These are phyloP conservation scores for Eptatretus atami DNA, from an alignment of 2,797 vertebrate species.

Conservation along the genomic window DNA sequence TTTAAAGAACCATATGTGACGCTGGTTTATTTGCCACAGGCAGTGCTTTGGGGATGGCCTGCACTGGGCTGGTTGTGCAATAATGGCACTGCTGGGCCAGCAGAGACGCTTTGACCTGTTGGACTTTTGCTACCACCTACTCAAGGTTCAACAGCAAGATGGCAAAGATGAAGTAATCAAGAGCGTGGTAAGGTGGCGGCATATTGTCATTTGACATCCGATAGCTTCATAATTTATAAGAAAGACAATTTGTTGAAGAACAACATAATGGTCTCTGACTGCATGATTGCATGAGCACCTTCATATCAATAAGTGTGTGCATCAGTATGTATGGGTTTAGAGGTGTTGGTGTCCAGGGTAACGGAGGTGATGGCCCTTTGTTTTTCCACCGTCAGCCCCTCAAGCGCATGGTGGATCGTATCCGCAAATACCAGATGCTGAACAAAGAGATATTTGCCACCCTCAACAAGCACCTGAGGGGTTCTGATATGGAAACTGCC, in stretches of 20 bases:
- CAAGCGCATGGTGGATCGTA: conserved; percentile 95
- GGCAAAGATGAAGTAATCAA: conserved; percentile 93
- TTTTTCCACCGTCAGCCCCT: conserved; percentile 24
- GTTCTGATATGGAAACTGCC: conserved; percentile 63
- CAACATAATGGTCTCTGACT: too few species aligned
- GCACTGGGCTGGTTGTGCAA: conserved; percentile 95
- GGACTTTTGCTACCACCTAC: conserved; percentile 88
- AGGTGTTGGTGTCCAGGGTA: too few species aligned
- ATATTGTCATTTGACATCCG: too few species aligned
- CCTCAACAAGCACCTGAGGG: conserved; percentile 82
- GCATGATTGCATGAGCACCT: too few species aligned
- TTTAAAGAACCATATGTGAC: neutral
- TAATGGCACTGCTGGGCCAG: conserved; percentile 66
- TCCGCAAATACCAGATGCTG: conserved; percentile 74
- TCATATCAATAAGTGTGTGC: too few species aligned
- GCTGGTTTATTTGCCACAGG: conserved; percentile 16
- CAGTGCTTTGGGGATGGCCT: conserved; percentile 88
- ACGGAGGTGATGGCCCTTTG: neutral
- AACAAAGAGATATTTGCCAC: conserved; percentile 82
- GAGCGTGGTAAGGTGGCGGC: conserved; percentile 44
- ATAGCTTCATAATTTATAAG: too few species aligned
- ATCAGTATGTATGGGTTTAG: too few species aligned
- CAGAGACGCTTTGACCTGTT: conserved; percentile 70
- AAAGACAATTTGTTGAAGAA: too few species aligned
- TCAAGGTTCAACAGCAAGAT: conserved; percentile 91